Evolutionary conservation across 35 echinoderm and acorn worm species (phyloP), one percentile per base, ranked within the genome.

Genomic region (Chiridota heheva): DNA sequence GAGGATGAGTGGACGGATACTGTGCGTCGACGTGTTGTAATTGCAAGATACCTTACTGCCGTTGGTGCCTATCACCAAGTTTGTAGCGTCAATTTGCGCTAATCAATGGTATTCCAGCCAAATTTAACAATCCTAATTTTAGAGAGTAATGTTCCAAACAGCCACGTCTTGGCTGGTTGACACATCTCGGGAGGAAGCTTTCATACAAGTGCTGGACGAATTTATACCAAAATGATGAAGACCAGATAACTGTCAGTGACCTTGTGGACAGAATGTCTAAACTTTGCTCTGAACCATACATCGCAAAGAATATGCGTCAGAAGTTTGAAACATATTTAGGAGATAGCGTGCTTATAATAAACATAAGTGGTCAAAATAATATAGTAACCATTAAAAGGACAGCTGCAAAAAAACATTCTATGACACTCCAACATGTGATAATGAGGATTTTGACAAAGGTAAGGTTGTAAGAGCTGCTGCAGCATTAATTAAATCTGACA

Each of bases 181-280:
- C 18, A 31, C 10, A 15, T 58, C 47, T 8, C 42, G 44, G 3
- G 47, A 58, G n/a, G 47, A 51, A 51, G 47, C 7, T 17, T 36
- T 36, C 51, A 5, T 41, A 7, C 30, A 33, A 41, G 75, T 60
- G 7, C 0, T 79, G 5, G 75, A 30, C 4, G 53, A 79, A 7
- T 8, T 2, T 16, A 29, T 16, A n/a, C 8, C 2, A 81, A 81
- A 42, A 81, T 81, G 77, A 81, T 40, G 77, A 81, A 3, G 59
- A 63, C 36, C 77, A 81, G 27, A 65, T 39, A 27, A 81, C 77
- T 2, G 17, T 81, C 17, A 64, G 2, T 22, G 77, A 64, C 29
- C 77, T 81, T 43, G 60, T 65, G 18, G 33, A 32, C 1, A 46
- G 32, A 38, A 63, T 81, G 56, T 36, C 26, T 12, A n/a, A 2